phyloP scores from a whole-genome alignment of 2,888 invertebrate species.

The Liodrosophila aerea region DNA sequence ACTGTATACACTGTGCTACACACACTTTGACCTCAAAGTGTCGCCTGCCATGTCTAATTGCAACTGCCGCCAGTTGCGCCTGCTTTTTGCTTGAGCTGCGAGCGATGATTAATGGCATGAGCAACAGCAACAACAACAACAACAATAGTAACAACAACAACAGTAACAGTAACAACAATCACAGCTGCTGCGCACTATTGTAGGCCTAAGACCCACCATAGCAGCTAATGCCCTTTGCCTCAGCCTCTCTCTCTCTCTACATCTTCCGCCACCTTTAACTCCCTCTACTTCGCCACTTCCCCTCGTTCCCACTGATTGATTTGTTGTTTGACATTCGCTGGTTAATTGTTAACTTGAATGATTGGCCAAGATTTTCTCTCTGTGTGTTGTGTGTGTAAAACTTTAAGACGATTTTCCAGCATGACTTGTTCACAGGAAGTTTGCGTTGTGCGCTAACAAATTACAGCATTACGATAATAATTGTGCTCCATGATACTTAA shows the following conservation, averaged over 20 bases:
- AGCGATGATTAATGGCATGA: constrained; percentile 64
- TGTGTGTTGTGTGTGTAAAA: constrained; percentile 12
- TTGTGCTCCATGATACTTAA: constrained; percentile 11
- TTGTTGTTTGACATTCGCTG: constrained; percentile 57
- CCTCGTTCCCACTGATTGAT: constrained; percentile 57
- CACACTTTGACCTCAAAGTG: constrained; percentile 29
- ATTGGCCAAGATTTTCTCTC: constrained; percentile 57
- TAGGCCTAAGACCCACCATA: constrained; percentile 4
- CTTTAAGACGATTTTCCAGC: constrained; percentile 60
- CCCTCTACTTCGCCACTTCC: too few relatives aligned
- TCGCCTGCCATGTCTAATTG: constrained; percentile 39
- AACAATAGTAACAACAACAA: constrained; percentile 16
- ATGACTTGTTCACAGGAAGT: constrained; percentile 51
- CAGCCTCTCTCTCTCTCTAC: too few relatives aligned
- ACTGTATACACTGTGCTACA: constrained; percentile 5
- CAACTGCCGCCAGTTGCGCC: constrained; percentile 23
- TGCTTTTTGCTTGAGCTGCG: constrained; percentile 19
- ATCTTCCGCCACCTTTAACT: too few relatives aligned
- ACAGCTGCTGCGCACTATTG: not conserved
- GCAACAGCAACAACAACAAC: constrained; percentile 21
- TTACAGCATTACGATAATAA: constrained; percentile 28
- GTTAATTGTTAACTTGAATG: constrained; percentile 72
- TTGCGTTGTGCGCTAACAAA: constrained; percentile 18
- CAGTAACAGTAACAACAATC: not conserved
- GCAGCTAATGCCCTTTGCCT: constrained; percentile 32